A percentile compares a stretch with the other conserved stretches of the same genome.
phyloP scores from a whole-genome alignment of 2,888 invertebrate species.

The Teinopalpus imperialis region DNA sequence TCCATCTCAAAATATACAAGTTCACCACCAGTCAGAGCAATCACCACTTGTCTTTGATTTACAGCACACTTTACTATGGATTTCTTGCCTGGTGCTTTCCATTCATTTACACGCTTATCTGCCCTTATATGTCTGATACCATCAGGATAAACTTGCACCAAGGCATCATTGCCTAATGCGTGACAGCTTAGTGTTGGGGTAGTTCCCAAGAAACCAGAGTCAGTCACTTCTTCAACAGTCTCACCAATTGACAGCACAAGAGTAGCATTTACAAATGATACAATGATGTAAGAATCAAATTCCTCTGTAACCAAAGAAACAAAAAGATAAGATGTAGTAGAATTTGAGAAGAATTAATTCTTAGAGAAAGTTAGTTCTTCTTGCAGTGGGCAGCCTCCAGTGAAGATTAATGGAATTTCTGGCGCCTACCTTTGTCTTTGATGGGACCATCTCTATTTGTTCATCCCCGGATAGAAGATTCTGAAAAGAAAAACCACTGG shows the following conservation, averaged over 20 bases:
- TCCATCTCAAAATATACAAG: slow-evolving; percentile 99
- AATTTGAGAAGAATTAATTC: slow-evolving; percentile 20
- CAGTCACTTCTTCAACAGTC: slow-evolving; percentile 99
- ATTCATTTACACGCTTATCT: slow-evolving; percentile 99
- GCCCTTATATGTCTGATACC: slow-evolving; percentile 99
- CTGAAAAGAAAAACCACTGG: slow-evolving; percentile 95
- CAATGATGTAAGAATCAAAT: slow-evolving; percentile 99
- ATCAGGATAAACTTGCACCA: slow-evolving; percentile 99
- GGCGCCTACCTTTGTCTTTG: slow-evolving; percentile 72
- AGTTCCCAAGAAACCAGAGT: slow-evolving; percentile 99
- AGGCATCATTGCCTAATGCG: slow-evolving; percentile 97
- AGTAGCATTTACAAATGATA: slow-evolving; percentile 98
- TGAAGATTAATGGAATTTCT: slow-evolving; percentile 47
- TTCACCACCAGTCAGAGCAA: slow-evolving; percentile 98
- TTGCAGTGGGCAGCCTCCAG: slow-evolving; percentile 51
- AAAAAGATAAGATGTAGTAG: slow-evolving; percentile 20
- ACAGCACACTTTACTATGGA: slow-evolving; percentile 98
- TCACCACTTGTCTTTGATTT: slow-evolving; percentile 98
- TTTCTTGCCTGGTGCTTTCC: slow-evolving; percentile 99
- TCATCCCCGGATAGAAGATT: slow-evolving; percentile 77
- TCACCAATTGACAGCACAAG: slow-evolving; percentile 99
- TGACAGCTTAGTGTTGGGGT: slow-evolving; percentile 99
- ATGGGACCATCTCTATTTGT: slow-evolving; percentile 63
- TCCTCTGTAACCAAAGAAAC: slow-evolving; percentile 92
- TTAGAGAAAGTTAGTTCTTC: slow-evolving; percentile 36